Evolutionary conservation across 2,888 invertebrate species (phyloP).

Genomic region (Xanthostigma xanthostigma): DNA sequence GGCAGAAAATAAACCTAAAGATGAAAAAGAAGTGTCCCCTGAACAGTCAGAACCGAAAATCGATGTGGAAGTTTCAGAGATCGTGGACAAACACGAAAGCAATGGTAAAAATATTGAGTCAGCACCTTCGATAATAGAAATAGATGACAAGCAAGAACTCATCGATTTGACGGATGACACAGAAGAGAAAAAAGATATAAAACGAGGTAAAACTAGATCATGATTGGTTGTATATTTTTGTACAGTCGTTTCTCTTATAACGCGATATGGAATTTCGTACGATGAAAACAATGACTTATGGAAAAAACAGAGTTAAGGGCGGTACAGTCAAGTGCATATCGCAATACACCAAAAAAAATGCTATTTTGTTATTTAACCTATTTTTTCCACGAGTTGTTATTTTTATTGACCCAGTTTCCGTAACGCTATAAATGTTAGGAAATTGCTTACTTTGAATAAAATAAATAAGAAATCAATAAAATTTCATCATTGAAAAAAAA

Average conservation of each 20-base stretch:
- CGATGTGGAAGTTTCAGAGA: conserved; percentile 16
- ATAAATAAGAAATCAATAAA: no score
- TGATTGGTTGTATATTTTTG: background rate
- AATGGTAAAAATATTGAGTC: conserved; percentile 6
- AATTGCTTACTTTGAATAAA: no score
- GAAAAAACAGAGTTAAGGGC: no score
- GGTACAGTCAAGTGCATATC: no score
- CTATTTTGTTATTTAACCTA: background rate
- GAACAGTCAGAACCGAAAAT: conserved; percentile 17
- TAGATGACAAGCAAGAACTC: conserved; percentile 33
- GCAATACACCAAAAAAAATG: no score
- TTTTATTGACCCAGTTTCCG: no score
- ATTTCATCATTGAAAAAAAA: no score
- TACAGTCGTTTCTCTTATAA: no score
- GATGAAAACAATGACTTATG: no score
- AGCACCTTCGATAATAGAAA: conserved; percentile 21
- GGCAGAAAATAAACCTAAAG: background rate
- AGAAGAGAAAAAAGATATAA: conserved; percentile 29
- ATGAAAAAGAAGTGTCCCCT: background rate
- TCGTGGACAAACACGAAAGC: conserved; percentile 18
- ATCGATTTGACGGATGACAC: conserved; percentile 44
- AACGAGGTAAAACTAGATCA: conserved; percentile 17
- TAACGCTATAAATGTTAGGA: no score
- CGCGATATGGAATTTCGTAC: no score
- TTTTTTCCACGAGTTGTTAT: no score